phyloP scores from a whole-genome alignment of 2,113 vertebrate genomes.

The Mesoclemmys tuberculata region DNA sequence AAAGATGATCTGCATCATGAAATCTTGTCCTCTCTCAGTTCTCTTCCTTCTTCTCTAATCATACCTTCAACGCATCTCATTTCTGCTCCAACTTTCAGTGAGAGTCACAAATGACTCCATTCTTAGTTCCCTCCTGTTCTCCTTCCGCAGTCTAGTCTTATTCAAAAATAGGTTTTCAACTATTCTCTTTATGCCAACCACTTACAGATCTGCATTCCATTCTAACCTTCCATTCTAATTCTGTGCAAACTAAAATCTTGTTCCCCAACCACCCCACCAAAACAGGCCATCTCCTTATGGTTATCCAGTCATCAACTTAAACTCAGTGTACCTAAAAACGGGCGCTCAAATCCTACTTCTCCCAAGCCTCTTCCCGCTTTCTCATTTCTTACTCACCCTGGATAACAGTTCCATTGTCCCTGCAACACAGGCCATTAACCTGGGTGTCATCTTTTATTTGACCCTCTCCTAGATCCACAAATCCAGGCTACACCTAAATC shows the following conservation, averaged over 20 bases:
- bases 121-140: background rate
- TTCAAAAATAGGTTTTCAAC: fast-evolving
- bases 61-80: background rate
- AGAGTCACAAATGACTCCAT: fast-evolving
- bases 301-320: background rate
- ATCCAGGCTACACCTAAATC: background rate
- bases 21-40: background rate
- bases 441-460: background rate
- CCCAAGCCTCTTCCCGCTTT: background rate
- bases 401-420: background rate
- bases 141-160: background rate
- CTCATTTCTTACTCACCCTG: background rate
- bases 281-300: background rate
- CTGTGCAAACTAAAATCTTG: background rate
- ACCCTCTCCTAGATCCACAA: background rate
- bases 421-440: background rate
- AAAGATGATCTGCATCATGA: background rate
- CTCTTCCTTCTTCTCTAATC: background rate
- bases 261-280: background rate
- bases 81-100: background rate
- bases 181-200: background rate
- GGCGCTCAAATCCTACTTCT: background rate
- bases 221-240: background rate
- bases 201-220: background rate
- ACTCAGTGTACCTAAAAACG: background rate